Evolutionary conservation across 2,113 vertebrate genomes (phyloP).

Genomic region (Seriola dumerili): DNA sequence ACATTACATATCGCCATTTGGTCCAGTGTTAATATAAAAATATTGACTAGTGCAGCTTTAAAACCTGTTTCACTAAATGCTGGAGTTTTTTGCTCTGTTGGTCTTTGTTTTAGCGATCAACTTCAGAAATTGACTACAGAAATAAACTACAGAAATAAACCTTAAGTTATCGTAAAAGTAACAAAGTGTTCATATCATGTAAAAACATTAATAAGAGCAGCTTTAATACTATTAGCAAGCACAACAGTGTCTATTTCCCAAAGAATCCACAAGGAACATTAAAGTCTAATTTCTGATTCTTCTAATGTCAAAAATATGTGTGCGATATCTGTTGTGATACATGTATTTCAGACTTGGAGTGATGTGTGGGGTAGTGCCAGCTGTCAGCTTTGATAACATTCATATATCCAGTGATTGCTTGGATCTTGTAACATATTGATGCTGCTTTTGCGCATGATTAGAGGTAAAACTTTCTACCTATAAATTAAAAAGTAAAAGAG

Average conservation of each 20-base stretch:
- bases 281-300: background rate
- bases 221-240: background rate
- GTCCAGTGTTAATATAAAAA: background rate
- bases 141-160: background rate
- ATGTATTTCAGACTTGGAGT: background rate
- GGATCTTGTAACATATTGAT: conserved; percentile 12
- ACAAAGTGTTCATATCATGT: background rate
- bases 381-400: conserved; percentile 10
- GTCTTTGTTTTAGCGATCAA: background rate
- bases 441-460: conserved; percentile 1
- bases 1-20: background rate
- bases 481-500: conserved; percentile 25
- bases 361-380: background rate
- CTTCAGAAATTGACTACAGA: background rate
- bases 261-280: background rate
- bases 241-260: background rate
- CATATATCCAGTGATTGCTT: conserved; percentile 13
- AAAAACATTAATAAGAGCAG: background rate
- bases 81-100: background rate
- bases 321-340: background rate
- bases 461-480: conserved; percentile 10
- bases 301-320: background rate
- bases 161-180: background rate
- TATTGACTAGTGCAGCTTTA: conserved; percentile 8
- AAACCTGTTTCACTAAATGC: background rate